Evolutionary conservation across 2,888 invertebrate genomes (phyloP), one percentile per base, ranked within the genome.

Genomic region (Orthosia incerta): DNA sequence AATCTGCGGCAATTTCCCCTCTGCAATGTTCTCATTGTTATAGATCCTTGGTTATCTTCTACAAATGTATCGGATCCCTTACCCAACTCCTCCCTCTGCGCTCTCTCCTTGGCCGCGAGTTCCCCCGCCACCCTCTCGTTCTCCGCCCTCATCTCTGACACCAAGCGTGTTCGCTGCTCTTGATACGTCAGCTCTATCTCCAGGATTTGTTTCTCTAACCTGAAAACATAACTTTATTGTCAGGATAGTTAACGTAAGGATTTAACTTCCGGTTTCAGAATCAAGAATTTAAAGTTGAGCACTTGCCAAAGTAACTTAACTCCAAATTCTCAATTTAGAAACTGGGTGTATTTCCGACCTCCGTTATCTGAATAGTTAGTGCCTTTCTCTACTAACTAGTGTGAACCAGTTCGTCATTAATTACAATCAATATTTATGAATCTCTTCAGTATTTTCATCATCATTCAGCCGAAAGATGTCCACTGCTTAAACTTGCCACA

Each of bases 101-200:
- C 92, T 3, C 97, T 97, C 23, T 97, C 97, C 16, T 97, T 95
- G 55, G 97, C 93, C 74, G 97, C 97, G 11, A 97, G 92, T 76
- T 97, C 98, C 66, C 97, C 97, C 3, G 98, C 96, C 85, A 97
- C 97, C 59, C 97, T 96, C 83, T 97, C 97, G 89, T 98, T 97
- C 68, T 97, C 95, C 0, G 97, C 97, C 18, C 98, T 94, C 88
- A 98, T 96, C 85, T 98, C 98, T 0, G 97, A 94, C 71, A 98
- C 92, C 87, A 96, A 89, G 0, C 96, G 92, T 15, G 95, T 94
- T 0, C 96, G 89, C 73, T 96, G 96, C 86, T 95, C 95, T 71
- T 95, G 95, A 76, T 95, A 95, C 0, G 93, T 92, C 69, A 94
- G 55, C 82, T 96, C 96, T 15, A 96, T 71, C 64, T 95, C 95